A percentile compares a stretch with the other conserved stretches of the same genome.
Evolutionary conservation across 1,140 invertebrate species (phyloP).

Genomic region (Sarcophaga bullata): DNA sequence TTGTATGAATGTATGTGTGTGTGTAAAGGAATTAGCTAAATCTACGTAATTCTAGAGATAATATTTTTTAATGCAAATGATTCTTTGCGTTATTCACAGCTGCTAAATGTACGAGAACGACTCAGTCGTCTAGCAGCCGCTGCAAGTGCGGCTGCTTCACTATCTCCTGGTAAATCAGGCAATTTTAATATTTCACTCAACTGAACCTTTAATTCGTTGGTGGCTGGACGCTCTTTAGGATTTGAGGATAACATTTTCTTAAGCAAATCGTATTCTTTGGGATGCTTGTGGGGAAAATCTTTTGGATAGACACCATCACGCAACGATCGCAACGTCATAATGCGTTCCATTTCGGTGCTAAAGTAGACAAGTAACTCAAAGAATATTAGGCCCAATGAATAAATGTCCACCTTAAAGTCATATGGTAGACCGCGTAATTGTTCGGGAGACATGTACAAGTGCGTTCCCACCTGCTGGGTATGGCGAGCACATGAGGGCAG

Average conservation of each 20-base stretch:
- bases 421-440: conserved; percentile 83
- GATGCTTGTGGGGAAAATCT: conserved; percentile 73
- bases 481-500: conserved; percentile 64
- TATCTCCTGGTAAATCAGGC: conserved; percentile 52
- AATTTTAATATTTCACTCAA: conserved; percentile 53
- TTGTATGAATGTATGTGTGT: conserved; percentile 2
- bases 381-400: conserved; percentile 92
- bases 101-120: conserved; percentile 60
- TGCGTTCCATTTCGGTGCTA: conserved; percentile 88
- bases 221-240: conserved; percentile 80
- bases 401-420: conserved; percentile 96
- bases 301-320: conserved; percentile 77
- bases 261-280: conserved; percentile 75
- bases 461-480: conserved; percentile 78
- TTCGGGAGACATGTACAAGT: conserved; percentile 97
- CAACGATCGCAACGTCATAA: conserved; percentile 72
- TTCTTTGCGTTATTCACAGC: conserved; percentile 49
- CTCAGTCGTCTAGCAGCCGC: conserved; percentile 55
- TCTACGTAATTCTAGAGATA: neutral
- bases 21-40: neutral
- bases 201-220: conserved; percentile 72
- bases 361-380: conserved; percentile 93
- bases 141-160: conserved; percentile 51
- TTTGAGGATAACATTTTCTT: conserved; percentile 79
- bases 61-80: conserved; percentile 20